phyloP scores from a whole-genome alignment of 2,113 vertebrate genomes.

The Nettapus auritus region DNA sequence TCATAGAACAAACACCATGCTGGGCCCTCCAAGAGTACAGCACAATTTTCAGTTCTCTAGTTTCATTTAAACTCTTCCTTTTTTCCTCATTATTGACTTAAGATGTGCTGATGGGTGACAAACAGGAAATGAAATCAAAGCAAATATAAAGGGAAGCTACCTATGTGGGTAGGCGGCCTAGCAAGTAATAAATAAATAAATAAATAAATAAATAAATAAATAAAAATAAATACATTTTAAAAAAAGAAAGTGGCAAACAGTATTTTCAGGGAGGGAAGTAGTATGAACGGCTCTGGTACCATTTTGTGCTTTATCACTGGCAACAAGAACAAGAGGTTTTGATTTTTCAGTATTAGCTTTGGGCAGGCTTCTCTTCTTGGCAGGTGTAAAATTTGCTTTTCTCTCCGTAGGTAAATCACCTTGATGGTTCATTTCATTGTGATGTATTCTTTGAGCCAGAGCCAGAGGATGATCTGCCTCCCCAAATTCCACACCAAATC shows the following conservation, averaged over 20 bases:
- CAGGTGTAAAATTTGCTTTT: neutral
- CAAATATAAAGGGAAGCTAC: neutral
- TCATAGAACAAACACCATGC: neutral
- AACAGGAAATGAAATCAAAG: neutral
- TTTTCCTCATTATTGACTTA: neutral
- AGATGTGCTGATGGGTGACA: neutral
- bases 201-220: neutral
- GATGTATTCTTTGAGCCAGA: slow-evolving; percentile 2
- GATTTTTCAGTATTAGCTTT: neutral
- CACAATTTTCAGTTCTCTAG: neutral
- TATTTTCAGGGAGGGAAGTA: neutral
- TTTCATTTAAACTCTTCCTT: neutral
- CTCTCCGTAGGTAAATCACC: slow-evolving; percentile 12
- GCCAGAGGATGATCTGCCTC: neutral
- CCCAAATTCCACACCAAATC: slow-evolving; percentile 2
- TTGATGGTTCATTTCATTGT: neutral
- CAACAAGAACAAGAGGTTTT: neutral
- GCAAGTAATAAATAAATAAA: neutral
- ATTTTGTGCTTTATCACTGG: neutral
- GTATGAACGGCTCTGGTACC: neutral
- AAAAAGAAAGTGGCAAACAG: neutral
- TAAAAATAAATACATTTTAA: neutral
- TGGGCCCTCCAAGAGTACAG: neutral
- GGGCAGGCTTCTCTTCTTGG: neutral
- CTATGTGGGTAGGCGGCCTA: rapidly evolving